Evolutionary conservation across 2,888 invertebrate species (phyloP), one percentile per base, ranked within the genome.

Genomic region (Xestia ashworthii): DNA sequence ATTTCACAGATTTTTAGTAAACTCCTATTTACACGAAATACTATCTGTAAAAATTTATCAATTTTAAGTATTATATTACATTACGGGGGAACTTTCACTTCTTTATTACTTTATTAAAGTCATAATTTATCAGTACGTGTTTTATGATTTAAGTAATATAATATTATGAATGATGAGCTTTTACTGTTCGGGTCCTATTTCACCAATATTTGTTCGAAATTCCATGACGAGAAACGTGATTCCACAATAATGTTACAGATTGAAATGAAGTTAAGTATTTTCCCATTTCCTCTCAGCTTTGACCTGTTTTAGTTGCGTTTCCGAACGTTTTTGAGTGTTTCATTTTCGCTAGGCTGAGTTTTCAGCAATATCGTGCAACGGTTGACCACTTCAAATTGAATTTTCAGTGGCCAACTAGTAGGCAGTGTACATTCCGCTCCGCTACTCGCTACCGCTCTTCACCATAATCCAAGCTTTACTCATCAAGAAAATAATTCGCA

Each of bases 401-500:
- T 38, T 19, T 53, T 9, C 5, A 66, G 5, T 25, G 12, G 25
- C 12, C 25, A 62, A 38, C 9, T 8, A 46, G 6, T n/a, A 11
- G 11, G 11, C 38, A 9, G 19, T n/a, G n/a, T n/a, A n/a, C n/a
- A 19, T 25, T 4, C 53, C 25, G 44, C 22, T 41, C 4, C 58
- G 53, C 38, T 55, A 11, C 0, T 3, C 44, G 48, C 16, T 25
- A 5, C 46, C 62, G 8, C 53, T 44, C 14, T 44, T 46, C n/a
- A 71, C 55, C 0, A 6, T 32, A 14, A 5, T 19, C 14, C 12
- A 1, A 41, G 12, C n/a, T 41, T 55, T 58, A 55, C 32, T 44
- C 19, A 68, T 32, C 50, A 66, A 60, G 76, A 85, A 81, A 65
- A 70, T 25, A 48, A 62, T 81, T 85, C 85, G 38, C 66, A 73